phyloP scores from a whole-genome alignment of 1,140 invertebrate species.

The Macrostomum lignano region DNA sequence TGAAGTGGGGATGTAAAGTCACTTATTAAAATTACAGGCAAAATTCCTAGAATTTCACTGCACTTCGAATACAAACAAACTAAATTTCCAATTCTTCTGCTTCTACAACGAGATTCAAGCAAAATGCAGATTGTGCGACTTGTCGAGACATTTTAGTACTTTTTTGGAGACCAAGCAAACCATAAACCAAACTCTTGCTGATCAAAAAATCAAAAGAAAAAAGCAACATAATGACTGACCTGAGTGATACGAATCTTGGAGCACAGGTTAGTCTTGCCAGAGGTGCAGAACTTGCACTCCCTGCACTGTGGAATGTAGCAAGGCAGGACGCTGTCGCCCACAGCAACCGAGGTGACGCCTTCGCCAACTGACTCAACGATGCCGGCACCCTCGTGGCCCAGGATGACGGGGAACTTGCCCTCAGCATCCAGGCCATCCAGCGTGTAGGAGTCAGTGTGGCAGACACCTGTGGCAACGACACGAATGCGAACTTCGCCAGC shows the following conservation, averaged over 20 bases:
- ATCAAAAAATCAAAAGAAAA: background rate
- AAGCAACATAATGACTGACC: background rate
- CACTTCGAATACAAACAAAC: too few species aligned
- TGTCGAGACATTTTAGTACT: too few species aligned
- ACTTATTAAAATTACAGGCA: too few species aligned
- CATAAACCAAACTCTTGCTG: too few species aligned
- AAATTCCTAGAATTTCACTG: too few species aligned
- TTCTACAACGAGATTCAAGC: too few species aligned
- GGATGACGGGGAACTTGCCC: slow-evolving; percentile 61
- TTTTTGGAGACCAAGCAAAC: too few species aligned
- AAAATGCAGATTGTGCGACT: too few species aligned
- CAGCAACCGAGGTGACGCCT: slow-evolving; percentile 53
- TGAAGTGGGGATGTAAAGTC: too few species aligned
- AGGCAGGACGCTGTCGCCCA: slow-evolving; percentile 69
- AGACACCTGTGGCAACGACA: slow-evolving; percentile 58
- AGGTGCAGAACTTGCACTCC: slow-evolving; percentile 81
- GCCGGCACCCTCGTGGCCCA: slow-evolving; percentile 46
- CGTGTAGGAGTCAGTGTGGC: slow-evolving; percentile 87
- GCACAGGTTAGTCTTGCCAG: slow-evolving; percentile 80
- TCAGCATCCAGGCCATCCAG: slow-evolving; percentile 66
- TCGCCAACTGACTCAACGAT: slow-evolving; percentile 79
- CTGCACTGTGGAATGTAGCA: slow-evolving; percentile 80
- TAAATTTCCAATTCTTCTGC: too few species aligned
- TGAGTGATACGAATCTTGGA: slow-evolving; percentile 48
- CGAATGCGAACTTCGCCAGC: slow-evolving; percentile 37